These are phyloP conservation scores for Mesochorus sp. DNA, from an alignment of 2,888 invertebrate species.

Conservation along the genomic window DNA sequence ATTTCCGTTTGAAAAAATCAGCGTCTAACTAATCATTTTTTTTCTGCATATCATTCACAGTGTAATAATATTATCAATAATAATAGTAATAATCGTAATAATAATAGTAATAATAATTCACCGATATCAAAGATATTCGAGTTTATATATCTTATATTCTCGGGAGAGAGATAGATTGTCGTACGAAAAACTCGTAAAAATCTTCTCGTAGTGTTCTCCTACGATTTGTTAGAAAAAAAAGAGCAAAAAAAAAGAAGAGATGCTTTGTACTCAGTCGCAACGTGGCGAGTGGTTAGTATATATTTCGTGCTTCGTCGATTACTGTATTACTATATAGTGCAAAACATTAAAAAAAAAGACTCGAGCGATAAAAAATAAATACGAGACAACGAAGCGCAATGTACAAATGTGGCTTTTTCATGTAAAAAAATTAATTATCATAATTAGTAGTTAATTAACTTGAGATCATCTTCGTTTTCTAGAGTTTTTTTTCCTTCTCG, in stretches of 20 bases:
- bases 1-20: conserved; percentile 17
- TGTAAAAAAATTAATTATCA: conserved; percentile 70
- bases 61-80: conserved; percentile 31
- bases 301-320: conserved; percentile 61
- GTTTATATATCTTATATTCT: no score
- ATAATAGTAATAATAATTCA: conserved; percentile 29
- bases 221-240: conserved; percentile 57
- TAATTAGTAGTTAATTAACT: conserved; percentile 74
- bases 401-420: conserved; percentile 72
- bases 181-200: conserved; percentile 29
- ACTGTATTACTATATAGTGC: conserved; percentile 67
- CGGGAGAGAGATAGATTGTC: background rate
- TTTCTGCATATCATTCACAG: conserved; percentile 37
- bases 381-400: conserved; percentile 79
- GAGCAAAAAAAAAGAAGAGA: conserved; percentile 62
- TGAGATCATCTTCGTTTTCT: conserved; percentile 79
- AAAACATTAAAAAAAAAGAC: conserved; percentile 38
- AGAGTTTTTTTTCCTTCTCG: conserved; percentile 33
- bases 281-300: conserved; percentile 71
- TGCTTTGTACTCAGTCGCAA: conserved; percentile 78
- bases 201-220: conserved; percentile 40
- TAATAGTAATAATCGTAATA: conserved; percentile 31
- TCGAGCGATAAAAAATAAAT: conserved; percentile 75
- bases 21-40: conserved; percentile 18
- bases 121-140: conserved; percentile 23